Percentiles rank a stretch among this genome's conserved stretches.
These are phyloP conservation scores for Tubulanus polymorphus DNA, from an alignment of 2,888 invertebrate genomes.

Conservation along the genomic window DNA sequence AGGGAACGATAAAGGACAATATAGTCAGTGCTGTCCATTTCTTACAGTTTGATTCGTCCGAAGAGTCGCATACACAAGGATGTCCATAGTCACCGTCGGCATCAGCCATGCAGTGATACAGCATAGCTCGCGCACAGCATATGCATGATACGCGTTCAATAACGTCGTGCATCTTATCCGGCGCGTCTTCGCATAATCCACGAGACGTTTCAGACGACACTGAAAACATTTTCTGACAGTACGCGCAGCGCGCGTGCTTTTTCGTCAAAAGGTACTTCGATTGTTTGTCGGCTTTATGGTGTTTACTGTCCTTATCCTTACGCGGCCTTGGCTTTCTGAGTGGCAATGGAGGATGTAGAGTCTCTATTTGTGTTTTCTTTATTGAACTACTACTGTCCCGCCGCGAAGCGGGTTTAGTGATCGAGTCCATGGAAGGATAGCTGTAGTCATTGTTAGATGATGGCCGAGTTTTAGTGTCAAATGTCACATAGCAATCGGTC, in stretches of 20 bases:
- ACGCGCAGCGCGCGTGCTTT: slow-evolving; percentile 52
- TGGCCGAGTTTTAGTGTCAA: slow-evolving; percentile 56
- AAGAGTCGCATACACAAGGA: slow-evolving; percentile 74
- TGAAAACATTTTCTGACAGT: slow-evolving; percentile 61
- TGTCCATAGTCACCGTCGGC: slow-evolving; percentile 73
- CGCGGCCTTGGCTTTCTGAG: slow-evolving; percentile 42
- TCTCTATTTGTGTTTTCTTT: slow-evolving; percentile 45
- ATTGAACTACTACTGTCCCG: slow-evolving; percentile 36
- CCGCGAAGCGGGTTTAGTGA: slow-evolving; percentile 35
- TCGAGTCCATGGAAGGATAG: slow-evolving; percentile 67
- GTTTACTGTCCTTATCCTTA: slow-evolving; percentile 23
- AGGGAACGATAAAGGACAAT: slow-evolving; percentile 83
- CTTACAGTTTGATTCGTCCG: slow-evolving; percentile 56
- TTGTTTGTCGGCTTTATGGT: slow-evolving; percentile 14
- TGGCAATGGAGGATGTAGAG: slow-evolving; percentile 54
- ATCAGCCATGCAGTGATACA: slow-evolving; percentile 91
- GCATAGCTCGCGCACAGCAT: slow-evolving; percentile 80
- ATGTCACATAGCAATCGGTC: slow-evolving; percentile 66
- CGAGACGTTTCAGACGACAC: slow-evolving; percentile 78
- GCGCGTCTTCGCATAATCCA: slow-evolving; percentile 71
- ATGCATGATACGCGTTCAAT: slow-evolving; percentile 81
- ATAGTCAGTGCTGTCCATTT: slow-evolving; percentile 84
- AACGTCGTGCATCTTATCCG: slow-evolving; percentile 75
- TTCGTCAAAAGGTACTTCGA: not conserved
- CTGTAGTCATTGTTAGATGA: slow-evolving; percentile 80